phyloP scores from a whole-genome alignment of 2,113 vertebrate species.

The Phyllostomus hastatus region DNA sequence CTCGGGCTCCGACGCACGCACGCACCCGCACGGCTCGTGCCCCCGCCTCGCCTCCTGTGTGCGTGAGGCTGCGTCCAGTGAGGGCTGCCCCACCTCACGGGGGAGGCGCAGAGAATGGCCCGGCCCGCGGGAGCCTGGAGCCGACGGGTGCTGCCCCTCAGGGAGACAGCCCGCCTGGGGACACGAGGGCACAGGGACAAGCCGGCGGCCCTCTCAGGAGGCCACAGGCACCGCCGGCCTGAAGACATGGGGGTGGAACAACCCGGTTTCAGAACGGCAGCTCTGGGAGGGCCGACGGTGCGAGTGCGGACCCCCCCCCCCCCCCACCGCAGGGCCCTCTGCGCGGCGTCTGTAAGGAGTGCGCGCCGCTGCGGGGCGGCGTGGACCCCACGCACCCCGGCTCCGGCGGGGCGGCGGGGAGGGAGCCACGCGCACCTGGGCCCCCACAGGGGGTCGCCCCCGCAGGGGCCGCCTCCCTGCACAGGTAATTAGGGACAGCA shows the following conservation, averaged over 20 bases:
- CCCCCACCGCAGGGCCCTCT: accelerated
- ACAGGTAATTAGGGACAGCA: neutral
- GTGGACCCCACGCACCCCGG: accelerated
- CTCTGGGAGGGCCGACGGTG: accelerated
- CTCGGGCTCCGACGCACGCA: neutral
- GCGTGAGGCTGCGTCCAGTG: accelerated
- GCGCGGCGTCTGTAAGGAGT: neutral
- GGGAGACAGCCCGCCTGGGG: neutral
- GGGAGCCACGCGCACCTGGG: neutral
- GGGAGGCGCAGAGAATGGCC: neutral
- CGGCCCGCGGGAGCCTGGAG: neutral
- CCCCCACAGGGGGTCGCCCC: accelerated
- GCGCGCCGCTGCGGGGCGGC: accelerated
- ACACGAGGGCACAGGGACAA: accelerated
- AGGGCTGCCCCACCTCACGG: neutral
- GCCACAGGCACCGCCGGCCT: accelerated
- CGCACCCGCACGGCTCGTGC: too few relatives aligned
- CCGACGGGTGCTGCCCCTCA: accelerated
- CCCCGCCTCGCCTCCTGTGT: accelerated
- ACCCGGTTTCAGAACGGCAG: neutral
- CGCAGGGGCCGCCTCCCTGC: accelerated
- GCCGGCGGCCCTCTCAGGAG: neutral
- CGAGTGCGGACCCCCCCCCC: neutral
- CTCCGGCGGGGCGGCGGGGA: accelerated
- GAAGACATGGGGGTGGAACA: accelerated